A percentile compares a stretch with the other conserved stretches of the same genome.
Conservation (phyloP, 2,113 vertebrate genomes). For the Motacilla tschutschensis region DNA sequence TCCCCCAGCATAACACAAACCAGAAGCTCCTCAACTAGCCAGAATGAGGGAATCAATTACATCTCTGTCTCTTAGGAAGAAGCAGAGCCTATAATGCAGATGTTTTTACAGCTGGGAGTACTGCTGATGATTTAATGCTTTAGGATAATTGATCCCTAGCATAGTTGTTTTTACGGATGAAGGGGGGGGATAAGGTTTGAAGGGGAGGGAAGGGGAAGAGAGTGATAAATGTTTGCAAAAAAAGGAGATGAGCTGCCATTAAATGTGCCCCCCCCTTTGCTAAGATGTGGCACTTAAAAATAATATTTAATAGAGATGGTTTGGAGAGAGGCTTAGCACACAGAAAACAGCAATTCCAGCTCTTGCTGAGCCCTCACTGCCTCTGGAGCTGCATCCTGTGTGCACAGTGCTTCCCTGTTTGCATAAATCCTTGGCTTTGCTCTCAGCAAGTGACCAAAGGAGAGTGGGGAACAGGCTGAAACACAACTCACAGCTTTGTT, state of each 20-base stretch:
- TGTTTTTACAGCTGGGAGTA: slow-evolving; percentile 59
- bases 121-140: slow-evolving; percentile 20
- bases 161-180: slow-evolving; percentile 2
- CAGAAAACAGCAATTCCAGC: background rate
- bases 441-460: background rate
- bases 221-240: background rate
- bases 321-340: background rate
- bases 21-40: slow-evolving; percentile 28
- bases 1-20: slow-evolving; percentile 30
- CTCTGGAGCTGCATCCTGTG: background rate
- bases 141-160: slow-evolving; percentile 16
- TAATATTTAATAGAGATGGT: background rate
- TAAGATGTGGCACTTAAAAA: background rate
- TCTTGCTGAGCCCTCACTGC: background rate
- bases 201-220: background rate
- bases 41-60: slow-evolving; percentile 30
- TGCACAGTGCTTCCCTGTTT: background rate
- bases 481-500: background rate
- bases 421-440: background rate
- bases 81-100: slow-evolving; percentile 40
- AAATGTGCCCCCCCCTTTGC: background rate
- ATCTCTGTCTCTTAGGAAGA: slow-evolving; percentile 28
- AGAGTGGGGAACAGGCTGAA: background rate
- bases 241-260: background rate
- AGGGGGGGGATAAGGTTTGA: background rate